Evolutionary conservation across 2,113 vertebrate species (phyloP).

Genomic region (Cinclus mexicanus): DNA sequence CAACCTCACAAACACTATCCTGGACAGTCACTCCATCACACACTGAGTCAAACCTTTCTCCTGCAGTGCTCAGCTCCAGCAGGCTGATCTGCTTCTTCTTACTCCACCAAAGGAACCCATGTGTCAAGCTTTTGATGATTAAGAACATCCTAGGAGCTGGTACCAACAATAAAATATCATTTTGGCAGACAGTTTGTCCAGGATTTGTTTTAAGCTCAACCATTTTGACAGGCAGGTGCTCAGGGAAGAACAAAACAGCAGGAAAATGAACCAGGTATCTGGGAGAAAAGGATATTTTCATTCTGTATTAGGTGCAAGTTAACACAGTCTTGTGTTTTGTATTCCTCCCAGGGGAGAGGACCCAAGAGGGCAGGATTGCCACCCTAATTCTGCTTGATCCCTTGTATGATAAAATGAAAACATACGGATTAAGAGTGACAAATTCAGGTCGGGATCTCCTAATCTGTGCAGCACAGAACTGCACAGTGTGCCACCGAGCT

Average conservation of each 20-base stretch:
- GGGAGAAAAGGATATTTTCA: background rate
- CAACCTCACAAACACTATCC: background rate
- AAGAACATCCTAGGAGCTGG: background rate
- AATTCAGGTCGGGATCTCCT: background rate
- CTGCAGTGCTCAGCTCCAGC: background rate
- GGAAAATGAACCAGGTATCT: background rate
- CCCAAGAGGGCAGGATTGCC: background rate
- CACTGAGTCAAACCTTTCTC: background rate
- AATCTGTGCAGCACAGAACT: background rate
- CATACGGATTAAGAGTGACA: background rate
- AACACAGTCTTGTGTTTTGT: fast-evolving
- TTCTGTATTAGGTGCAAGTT: background rate
- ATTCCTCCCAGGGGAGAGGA: background rate
- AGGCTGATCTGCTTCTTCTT: background rate
- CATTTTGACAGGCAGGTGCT: background rate
- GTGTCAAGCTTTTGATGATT: background rate
- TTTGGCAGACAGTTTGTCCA: background rate
- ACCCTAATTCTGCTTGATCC: background rate
- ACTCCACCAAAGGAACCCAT: background rate
- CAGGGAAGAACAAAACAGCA: background rate
- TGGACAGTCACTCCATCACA: background rate
- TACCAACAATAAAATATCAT: background rate
- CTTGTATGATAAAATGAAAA: background rate
- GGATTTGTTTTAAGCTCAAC: background rate
- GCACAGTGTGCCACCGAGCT: background rate